A percentile compares a stretch with the other conserved stretches of the same genome.
Evolutionary conservation across 2,797 vertebrate genomes (phyloP).

Genomic region (Sebastes elongatus): DNA sequence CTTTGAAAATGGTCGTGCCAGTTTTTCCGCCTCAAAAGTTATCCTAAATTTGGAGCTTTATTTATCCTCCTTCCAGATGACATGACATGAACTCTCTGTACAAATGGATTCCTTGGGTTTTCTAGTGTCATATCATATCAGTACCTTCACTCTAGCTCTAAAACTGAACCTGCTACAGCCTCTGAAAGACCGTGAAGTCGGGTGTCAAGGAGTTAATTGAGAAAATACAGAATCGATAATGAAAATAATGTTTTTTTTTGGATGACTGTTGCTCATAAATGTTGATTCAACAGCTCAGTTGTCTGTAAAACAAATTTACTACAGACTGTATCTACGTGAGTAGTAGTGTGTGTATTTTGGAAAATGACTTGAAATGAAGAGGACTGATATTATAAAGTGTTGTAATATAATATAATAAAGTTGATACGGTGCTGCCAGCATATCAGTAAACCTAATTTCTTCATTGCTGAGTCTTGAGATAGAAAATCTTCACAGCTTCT

Average conservation of each 20-base stretch:
- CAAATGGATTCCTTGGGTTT: no score
- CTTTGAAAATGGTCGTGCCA: no score
- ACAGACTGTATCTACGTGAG: not conserved
- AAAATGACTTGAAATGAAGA: not conserved
- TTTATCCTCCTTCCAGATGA: no score
- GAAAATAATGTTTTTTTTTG: not conserved
- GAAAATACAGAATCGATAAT: not conserved
- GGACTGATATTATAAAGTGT: not conserved
- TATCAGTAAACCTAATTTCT: constrained; percentile 1
- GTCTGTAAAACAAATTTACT: not conserved
- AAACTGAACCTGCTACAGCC: no score
- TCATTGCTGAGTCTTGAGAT: not conserved
- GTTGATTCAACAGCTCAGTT: not conserved
- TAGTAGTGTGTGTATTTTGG: not conserved
- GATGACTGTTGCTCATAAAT: not conserved
- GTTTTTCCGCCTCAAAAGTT: no score
- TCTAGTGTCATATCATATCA: no score
- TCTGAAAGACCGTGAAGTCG: no score
- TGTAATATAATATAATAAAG: not conserved
- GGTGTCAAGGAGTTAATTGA: not conserved
- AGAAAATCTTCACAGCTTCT: not conserved
- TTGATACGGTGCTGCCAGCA: not conserved
- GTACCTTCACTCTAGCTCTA: no score
- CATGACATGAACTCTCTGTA: no score
- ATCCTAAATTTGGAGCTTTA: no score